Evolutionary conservation across 2,888 invertebrate species (phyloP), one percentile per base, ranked within the genome.

Genomic region (Atrina japonica): DNA sequence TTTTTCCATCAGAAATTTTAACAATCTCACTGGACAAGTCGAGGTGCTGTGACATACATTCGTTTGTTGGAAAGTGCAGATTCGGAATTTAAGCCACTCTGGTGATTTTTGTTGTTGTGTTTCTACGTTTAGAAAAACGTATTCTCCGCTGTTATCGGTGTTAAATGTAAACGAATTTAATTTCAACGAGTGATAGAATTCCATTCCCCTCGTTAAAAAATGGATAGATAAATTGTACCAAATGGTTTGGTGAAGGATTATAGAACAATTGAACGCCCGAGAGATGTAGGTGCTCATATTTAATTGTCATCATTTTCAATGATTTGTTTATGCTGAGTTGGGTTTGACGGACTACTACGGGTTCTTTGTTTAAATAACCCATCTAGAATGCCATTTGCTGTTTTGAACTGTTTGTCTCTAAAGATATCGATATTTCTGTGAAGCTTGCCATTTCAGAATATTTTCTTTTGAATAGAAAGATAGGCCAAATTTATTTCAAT

Each of bases 141-240:
- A 18, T 25, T 30, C 30, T 14, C 47, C 66, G 23, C 49, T 30
- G 2, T n/a, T 5, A 11, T 30, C 35, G 6, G 35, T 35, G 5
- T 5, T 0, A 58, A 66, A 30, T 35, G 18, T 11, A 1, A 55
- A 66, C n/a, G 29, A 56, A 3, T 11, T 21, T n/a, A 14, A 3
- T 5, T 7, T 27, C 1, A 66, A 47, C 18, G 55, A 35, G 11
- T 66, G 45, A 6, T 66, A 55, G 21, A 60, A 41, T n/a, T 1
- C 60, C 67, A 41, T n/a, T 1, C 60, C 67, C 9, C 52, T n/a
- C 0, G 47, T 40, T 0, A 64, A 56, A 40, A 69, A 69, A 45
- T 70, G 64, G 2, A 59, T 53, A 6, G 59, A 35, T 1, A 66
- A 11, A n/a, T 35, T 11, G 18, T 61, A 70, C 60, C 60, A 66